Evolutionary conservation across 2,797 vertebrate genomes (phyloP).

Genomic region (Sparus aurata): DNA sequence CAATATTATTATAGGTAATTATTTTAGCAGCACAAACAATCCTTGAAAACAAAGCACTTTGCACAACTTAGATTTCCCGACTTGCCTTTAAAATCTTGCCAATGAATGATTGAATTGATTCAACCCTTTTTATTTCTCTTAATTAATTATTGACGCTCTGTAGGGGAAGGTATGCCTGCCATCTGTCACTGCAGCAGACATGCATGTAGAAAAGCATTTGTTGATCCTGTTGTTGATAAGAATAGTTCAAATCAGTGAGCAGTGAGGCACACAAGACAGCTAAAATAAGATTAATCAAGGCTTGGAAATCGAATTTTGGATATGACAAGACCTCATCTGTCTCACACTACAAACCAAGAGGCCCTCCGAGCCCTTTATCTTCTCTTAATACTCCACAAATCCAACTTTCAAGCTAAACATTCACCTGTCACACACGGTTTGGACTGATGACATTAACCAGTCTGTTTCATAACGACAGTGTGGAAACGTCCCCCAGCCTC

Average conservation of each 20-base stretch:
- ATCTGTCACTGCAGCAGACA: background rate
- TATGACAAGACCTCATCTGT: background rate
- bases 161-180: background rate
- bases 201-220: background rate
- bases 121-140: background rate
- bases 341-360: background rate
- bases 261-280: background rate
- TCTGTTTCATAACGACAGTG: background rate
- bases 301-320: background rate
- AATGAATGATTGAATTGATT: background rate
- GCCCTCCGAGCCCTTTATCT: background rate
- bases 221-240: background rate
- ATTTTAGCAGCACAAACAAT: too few species aligned
- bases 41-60: too few species aligned
- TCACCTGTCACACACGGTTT: background rate
- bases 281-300: too few species aligned
- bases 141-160: background rate
- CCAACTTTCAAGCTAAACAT: background rate
- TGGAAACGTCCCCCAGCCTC: background rate
- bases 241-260: background rate
- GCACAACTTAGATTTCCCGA: background rate
- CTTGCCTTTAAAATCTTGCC: background rate
- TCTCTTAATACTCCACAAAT: background rate
- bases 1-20: background rate
- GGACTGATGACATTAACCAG: background rate